Evolutionary conservation across 2,797 vertebrate genomes (phyloP).

Genomic region (Chaunax sp.): DNA sequence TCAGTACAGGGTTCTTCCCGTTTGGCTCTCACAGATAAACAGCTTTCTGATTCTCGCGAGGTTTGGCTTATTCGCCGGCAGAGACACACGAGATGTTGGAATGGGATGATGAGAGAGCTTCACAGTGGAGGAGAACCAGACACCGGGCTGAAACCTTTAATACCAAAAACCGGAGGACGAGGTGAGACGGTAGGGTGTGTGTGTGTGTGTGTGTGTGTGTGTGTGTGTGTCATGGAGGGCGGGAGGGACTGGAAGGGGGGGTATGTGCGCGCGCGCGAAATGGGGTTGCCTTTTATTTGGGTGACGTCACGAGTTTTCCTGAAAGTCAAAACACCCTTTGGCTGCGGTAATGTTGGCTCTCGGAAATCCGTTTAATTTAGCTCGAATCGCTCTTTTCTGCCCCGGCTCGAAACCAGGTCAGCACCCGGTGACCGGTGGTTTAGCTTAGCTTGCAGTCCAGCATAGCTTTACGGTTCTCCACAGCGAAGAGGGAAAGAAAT

Average conservation of each 20-base stretch:
- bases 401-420: not conserved
- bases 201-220: not conserved
- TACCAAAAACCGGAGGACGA: conserved; percentile 27
- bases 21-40: conserved; percentile 4
- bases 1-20: not conserved
- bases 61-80: conserved; percentile 55
- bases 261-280: conserved; percentile 4
- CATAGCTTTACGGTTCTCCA: conserved; percentile 5
- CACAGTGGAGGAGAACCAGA: conserved; percentile 43
- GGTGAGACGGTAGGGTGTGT: conserved; percentile 33
- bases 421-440: not conserved
- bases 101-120: conserved; percentile 64
- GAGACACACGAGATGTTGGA: conserved; percentile 58
- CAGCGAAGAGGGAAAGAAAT: conserved; percentile 19
- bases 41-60: conserved; percentile 78
- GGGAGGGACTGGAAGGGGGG: not conserved
- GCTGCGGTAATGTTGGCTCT: conserved; percentile 55
- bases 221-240: no score
- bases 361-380: conserved; percentile 49
- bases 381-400: not conserved
- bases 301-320: conserved; percentile 92
- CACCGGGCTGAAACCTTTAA: conserved; percentile 38
- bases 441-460: conserved; percentile 15
- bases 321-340: conserved; percentile 89
- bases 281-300: conserved; percentile 70